Conservation (phyloP, 2,797 vertebrate species). For the Coilia nasus region DNA sequence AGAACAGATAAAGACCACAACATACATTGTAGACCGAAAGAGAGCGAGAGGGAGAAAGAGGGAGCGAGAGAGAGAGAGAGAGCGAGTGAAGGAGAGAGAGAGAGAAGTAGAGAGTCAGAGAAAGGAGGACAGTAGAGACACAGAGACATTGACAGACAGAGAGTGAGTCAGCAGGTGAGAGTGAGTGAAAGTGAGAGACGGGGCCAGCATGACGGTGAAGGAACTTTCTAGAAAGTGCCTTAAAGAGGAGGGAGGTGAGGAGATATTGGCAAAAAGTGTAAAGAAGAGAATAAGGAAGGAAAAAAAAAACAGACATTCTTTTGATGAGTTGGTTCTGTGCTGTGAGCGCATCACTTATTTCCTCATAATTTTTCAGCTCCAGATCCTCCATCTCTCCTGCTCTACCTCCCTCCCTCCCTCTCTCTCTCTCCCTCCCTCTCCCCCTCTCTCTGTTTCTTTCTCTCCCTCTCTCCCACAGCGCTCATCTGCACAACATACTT, state of each 20-base stretch:
- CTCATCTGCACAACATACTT: not conserved
- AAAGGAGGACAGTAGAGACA: not conserved
- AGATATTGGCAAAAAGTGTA: not conserved
- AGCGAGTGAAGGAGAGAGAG: no score
- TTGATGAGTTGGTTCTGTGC: not conserved
- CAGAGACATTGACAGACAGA: not conserved
- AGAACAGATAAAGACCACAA: not conserved
- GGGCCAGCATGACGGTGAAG: not conserved
- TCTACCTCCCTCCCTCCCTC: not conserved
- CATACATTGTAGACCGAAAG: not conserved
- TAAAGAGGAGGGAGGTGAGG: slow-evolving; percentile 25
- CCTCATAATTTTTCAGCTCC: not conserved
- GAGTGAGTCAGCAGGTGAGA: not conserved
- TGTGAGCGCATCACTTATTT: slow-evolving; percentile 4
- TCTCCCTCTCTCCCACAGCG: no score
- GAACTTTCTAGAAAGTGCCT: slow-evolving; percentile 21
- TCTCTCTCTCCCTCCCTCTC: not conserved
- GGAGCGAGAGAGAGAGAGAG: not conserved
- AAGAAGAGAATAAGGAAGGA: not conserved
- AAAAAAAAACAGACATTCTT: not conserved
- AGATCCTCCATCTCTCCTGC: not conserved
- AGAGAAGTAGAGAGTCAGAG: not conserved
- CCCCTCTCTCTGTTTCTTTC: not conserved
- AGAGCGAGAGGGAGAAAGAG: not conserved
- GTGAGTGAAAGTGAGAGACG: not conserved